Conservation (phyloP, 2,888 invertebrate species). For the Lysandra bellargus region DNA sequence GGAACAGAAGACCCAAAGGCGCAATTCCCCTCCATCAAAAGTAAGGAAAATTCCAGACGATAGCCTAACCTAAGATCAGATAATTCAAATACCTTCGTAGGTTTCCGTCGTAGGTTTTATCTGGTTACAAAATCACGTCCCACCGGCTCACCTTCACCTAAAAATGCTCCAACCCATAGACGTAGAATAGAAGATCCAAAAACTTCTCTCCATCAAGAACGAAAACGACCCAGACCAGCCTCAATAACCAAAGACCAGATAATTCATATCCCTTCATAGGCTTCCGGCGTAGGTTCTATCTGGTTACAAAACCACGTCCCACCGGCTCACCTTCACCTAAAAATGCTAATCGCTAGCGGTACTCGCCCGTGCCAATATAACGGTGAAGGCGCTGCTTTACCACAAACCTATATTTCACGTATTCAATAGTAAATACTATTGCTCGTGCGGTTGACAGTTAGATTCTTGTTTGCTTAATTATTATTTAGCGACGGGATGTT, state of each 20-base stretch:
- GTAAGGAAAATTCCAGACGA: too few relatives aligned
- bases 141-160: constrained; percentile 71
- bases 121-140: constrained; percentile 40
- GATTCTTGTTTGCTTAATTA: background rate
- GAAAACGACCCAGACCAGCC: background rate
- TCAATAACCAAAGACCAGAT: background rate
- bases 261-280: constrained; percentile 1
- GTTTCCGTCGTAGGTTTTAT: background rate
- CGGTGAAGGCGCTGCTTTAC: constrained; percentile 53
- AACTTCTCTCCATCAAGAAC: too few relatives aligned
- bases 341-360: constrained; percentile 60
- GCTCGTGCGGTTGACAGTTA: background rate
- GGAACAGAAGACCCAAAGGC: too few relatives aligned
- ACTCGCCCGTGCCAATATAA: constrained; percentile 53
- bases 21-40: too few relatives aligned
- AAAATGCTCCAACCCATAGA: constrained; percentile 52
- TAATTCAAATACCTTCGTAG: background rate
- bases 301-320: constrained; percentile 40
- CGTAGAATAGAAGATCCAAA: too few relatives aligned
- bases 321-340: constrained; percentile 73
- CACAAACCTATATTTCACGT: constrained; percentile 35
- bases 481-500: background rate
- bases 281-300: background rate
- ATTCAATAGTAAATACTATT: background rate
- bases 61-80: background rate